Base-by-base conservation (phyloP, 2,888 invertebrate genomes). In the Agrotis ipsilon region DNA sequence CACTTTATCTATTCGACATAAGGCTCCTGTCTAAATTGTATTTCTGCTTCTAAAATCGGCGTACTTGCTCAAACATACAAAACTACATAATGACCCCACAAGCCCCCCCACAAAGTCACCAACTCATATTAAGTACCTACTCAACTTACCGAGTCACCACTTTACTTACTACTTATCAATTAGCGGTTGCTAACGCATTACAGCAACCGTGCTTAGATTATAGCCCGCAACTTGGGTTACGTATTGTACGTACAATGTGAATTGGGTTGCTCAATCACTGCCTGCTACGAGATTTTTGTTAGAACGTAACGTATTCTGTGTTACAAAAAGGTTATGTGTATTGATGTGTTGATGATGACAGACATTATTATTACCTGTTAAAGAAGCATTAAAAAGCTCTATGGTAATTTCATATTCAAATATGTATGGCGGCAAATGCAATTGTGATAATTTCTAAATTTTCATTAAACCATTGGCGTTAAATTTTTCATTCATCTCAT, bases 191-290 rank as follows among this genome's bases (percentile, higher is more conserved):
- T 81, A 65, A 85, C 68, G 58, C 51, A 80, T 84, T 83, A 83
- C 85, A 71, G 75, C 83, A 85, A 83, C 81, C 61, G 57, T 72
- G 63, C 78, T 63, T 69, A 83, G 78, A 81, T 83, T 85, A 81
- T 78, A 83, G 82, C 58, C 63, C 45, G 32, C 69, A 68, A 68
- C 74, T 57, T 51, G 58, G 21, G 78, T 83, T 83, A 83, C 83
- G 86, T 84, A 66, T 70, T 58, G 61, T 67, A 67, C 69, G 52
- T 64, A 70, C 81, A 67, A 76, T 81, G 84, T 81, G 75, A 85
- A 83, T 85, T 62, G 66, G 59, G 65, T 83, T 83, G 84, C 83
- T 76, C 68, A 85, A 83, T 74, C 57, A 24, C 32, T 72, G 52
- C 55, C 60, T 65, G 49, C 51, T 27, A 67, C 24, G 54, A 79